Evolutionary conservation across 1,140 invertebrate genomes (phyloP).

Genomic region (Diorhabda sublineata): DNA sequence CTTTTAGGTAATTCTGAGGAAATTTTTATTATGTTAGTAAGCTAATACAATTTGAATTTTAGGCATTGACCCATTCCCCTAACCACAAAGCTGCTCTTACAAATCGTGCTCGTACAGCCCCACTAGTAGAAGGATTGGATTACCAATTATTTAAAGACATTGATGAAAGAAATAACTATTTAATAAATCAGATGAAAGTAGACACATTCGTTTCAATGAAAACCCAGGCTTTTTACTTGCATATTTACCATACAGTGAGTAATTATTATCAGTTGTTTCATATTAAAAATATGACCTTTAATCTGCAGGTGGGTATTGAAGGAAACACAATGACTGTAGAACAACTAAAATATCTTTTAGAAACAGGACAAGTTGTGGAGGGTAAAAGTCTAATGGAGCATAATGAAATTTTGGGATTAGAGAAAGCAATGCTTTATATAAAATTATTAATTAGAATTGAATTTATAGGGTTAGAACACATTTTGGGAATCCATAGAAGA

Average conservation of each 20-base stretch:
- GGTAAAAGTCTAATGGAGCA: slow-evolving; percentile 96
- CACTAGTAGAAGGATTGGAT: slow-evolving; percentile 88
- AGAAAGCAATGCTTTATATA: slow-evolving; percentile 92
- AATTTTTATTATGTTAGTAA: not conserved
- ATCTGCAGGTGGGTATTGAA: slow-evolving; percentile 74
- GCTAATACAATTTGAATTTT: slow-evolving; percentile 15
- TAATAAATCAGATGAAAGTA: slow-evolving; percentile 76
- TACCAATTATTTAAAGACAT: slow-evolving; percentile 72
- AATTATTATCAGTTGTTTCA: slow-evolving; percentile 63
- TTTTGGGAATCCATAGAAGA: slow-evolving; percentile 87
- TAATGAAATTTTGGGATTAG: slow-evolving; percentile 92
- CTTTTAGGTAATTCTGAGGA: no score
- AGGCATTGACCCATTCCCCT: slow-evolving; percentile 77
- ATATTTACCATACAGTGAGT: slow-evolving; percentile 93
- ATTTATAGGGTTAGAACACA: slow-evolving; percentile 74
- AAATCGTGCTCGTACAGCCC: slow-evolving; percentile 79
- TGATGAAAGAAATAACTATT: slow-evolving; percentile 78
- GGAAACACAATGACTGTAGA: slow-evolving; percentile 95
- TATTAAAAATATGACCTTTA: slow-evolving; percentile 12
- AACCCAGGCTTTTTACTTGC: slow-evolving; percentile 90
- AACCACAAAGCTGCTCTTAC: slow-evolving; percentile 73
- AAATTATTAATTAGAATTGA: slow-evolving; percentile 77
- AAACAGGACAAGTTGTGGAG: slow-evolving; percentile 86
- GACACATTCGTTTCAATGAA: slow-evolving; percentile 80
- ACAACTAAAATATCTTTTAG: slow-evolving; percentile 87